Percentiles rank a stretch among this genome's conserved stretches.
These are phyloP conservation scores for Chinchilla lanigera DNA, from an alignment of 2,113 vertebrate genomes.

Conservation along the genomic window DNA sequence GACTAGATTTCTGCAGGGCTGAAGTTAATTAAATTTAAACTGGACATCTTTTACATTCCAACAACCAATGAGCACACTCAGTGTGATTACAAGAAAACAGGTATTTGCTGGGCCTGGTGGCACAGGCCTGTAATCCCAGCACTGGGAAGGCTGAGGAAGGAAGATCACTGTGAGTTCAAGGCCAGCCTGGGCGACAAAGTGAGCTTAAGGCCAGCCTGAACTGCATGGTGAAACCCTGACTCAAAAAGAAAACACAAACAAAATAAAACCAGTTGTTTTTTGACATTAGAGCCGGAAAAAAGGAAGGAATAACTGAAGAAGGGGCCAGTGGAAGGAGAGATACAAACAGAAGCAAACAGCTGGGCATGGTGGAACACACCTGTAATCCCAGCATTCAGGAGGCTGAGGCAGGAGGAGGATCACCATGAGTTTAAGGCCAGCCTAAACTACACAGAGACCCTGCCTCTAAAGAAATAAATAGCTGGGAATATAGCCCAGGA, in stretches of 20 bases:
- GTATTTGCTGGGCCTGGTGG: neutral
- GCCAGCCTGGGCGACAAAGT: neutral
- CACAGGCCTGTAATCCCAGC: neutral
- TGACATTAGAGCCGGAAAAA: neutral
- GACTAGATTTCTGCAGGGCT: slow-evolving; percentile 33
- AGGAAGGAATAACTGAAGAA: slow-evolving; percentile 2
- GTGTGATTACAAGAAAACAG: neutral
- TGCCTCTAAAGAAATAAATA: neutral
- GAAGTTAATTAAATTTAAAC: slow-evolving; percentile 58
- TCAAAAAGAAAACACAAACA: neutral
- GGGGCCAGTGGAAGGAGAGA: neutral
- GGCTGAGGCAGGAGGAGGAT: neutral
- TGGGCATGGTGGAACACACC: neutral
- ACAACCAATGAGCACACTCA: neutral
- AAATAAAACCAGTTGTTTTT: neutral
- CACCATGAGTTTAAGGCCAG: neutral
- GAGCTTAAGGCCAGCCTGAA: neutral
- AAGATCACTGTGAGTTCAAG: neutral
- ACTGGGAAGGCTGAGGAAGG: neutral
- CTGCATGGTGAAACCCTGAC: neutral
- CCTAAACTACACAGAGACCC: neutral
- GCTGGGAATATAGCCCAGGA: neutral
- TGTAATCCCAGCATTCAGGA: neutral
- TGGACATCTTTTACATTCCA: neutral
- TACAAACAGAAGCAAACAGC: neutral